phyloP scores from a whole-genome alignment of 2,888 invertebrate species.

The Leptinotarsa haldemani region DNA sequence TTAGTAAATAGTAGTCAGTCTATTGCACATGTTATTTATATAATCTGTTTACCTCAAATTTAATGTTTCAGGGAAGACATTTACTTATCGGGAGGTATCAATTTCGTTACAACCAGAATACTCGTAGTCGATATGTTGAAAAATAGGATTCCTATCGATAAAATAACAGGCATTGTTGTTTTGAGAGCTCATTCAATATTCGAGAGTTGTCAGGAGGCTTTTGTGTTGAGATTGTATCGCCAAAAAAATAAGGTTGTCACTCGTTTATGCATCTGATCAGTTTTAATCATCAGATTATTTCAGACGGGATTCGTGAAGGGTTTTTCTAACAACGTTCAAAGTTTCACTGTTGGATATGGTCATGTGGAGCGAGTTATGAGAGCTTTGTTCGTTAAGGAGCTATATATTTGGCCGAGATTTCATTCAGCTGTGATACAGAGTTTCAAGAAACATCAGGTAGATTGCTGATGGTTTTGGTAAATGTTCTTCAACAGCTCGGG shows the following conservation, averaged over 20 bases:
- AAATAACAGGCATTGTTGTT: slow-evolving; percentile 92
- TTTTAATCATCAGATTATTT: slow-evolving; percentile 53
- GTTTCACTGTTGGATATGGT: slow-evolving; percentile 90
- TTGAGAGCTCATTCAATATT: slow-evolving; percentile 88
- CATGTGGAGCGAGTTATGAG: slow-evolving; percentile 96
- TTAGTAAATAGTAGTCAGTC: no score
- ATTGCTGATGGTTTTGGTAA: neutral
- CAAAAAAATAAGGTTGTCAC: slow-evolving; percentile 84
- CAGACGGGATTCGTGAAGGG: slow-evolving; percentile 95
- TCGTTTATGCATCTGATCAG: slow-evolving; percentile 20
- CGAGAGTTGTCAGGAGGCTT: slow-evolving; percentile 95
- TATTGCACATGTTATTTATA: no score
- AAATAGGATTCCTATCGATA: slow-evolving; percentile 86
- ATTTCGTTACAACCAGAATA: slow-evolving; percentile 94
- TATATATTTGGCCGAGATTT: slow-evolving; percentile 94
- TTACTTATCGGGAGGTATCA: slow-evolving; percentile 93
- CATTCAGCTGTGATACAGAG: slow-evolving; percentile 74
- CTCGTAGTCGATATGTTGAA: slow-evolving; percentile 96
- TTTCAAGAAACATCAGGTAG: slow-evolving; percentile 72
- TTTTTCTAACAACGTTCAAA: slow-evolving; percentile 88
- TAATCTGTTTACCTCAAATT: no score
- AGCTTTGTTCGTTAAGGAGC: slow-evolving; percentile 88
- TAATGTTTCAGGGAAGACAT: slow-evolving; percentile 74
- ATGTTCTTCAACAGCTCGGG: no score
- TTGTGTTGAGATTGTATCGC: slow-evolving; percentile 90